phyloP scores from a whole-genome alignment of 2,113 vertebrate species.

The Terrapene triunguis region DNA sequence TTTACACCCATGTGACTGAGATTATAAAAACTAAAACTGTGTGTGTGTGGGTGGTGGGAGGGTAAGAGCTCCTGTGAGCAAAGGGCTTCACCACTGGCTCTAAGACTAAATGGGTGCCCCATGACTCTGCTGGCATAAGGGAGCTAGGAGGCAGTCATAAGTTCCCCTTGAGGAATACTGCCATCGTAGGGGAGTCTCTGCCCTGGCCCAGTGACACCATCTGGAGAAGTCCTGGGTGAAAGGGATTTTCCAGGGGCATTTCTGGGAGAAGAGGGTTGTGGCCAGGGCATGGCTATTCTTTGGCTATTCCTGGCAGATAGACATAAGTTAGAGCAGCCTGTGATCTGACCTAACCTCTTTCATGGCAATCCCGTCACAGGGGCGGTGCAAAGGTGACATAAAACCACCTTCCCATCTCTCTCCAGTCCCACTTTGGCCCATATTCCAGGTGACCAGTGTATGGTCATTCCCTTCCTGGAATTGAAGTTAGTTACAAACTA shows the following conservation, averaged over 20 bases:
- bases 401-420: background rate
- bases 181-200: accelerated
- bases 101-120: background rate
- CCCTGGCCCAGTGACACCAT: background rate
- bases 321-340: background rate
- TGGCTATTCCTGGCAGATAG: background rate
- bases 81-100: accelerated
- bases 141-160: background rate
- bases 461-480: background rate
- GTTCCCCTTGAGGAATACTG: background rate
- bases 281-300: background rate
- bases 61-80: background rate
- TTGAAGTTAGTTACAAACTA: background rate
- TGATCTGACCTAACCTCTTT: background rate
- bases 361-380: accelerated
- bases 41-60: background rate
- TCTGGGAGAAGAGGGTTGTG: background rate
- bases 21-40: background rate
- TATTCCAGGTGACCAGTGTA: background rate
- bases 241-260: background rate
- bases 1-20: background rate
- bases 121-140: background rate
- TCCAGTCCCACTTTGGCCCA: background rate
- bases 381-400: background rate
- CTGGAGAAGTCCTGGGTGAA: too few species aligned